Evolutionary conservation across 1,140 invertebrate species (phyloP).

Genomic region (Drosophila teissieri): DNA sequence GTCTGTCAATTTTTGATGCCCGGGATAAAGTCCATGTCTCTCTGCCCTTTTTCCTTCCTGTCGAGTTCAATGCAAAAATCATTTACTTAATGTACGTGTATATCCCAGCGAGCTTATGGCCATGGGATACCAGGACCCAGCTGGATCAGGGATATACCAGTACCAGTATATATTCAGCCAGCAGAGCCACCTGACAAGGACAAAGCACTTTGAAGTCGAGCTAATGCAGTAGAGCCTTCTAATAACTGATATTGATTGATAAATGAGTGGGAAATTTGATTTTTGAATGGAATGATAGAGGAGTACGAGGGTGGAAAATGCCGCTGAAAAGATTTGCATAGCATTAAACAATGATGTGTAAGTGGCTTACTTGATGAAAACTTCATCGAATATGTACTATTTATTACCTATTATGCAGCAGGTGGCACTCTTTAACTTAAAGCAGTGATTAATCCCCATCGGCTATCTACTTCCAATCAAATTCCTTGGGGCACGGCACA

Average conservation of each 20-base stretch:
- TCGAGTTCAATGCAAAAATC: slow-evolving; percentile 62
- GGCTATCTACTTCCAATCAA: background rate
- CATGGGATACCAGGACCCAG: slow-evolving; percentile 21
- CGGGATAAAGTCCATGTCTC: background rate
- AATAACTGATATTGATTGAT: slow-evolving; percentile 78
- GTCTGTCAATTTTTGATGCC: slow-evolving; percentile 70
- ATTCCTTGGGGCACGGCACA: background rate
- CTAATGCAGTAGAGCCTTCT: slow-evolving; percentile 44
- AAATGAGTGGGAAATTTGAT: slow-evolving; percentile 63
- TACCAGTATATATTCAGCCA: slow-evolving; percentile 6
- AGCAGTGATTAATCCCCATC: background rate
- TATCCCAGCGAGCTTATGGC: slow-evolving; percentile 20
- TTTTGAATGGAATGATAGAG: slow-evolving; percentile 18
- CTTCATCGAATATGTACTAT: background rate
- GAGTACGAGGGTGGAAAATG: slow-evolving; percentile 1
- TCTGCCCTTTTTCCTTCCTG: slow-evolving; percentile 18
- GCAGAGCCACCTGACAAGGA: slow-evolving; percentile 50
- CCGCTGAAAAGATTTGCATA: slow-evolving; percentile 22
- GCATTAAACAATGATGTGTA: slow-evolving; percentile 13
- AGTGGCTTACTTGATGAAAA: background rate
- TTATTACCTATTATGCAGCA: background rate
- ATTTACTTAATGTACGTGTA: slow-evolving; percentile 71
- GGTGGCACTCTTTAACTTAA: background rate
- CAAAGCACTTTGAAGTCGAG: slow-evolving; percentile 72
- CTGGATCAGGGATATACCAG: slow-evolving; percentile 37